Evolutionary conservation across 2,888 invertebrate species (phyloP).

Genomic region (Chloroclystis v-ata): DNA sequence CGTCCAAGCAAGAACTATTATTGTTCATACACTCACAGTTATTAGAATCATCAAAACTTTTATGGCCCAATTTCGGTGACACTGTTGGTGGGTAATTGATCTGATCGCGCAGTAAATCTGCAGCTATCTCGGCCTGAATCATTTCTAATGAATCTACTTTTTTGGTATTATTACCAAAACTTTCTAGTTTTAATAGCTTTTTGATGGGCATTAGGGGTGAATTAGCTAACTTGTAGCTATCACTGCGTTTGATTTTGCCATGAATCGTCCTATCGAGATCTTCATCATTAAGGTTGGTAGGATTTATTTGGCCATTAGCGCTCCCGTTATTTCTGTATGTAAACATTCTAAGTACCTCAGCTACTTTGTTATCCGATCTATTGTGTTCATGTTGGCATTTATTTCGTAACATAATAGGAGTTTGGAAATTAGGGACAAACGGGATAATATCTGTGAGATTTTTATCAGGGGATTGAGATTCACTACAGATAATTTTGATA

Average conservation of each 20-base stretch:
- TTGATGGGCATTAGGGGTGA: conserved; percentile 82
- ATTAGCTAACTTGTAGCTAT: conserved; percentile 91
- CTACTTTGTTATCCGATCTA: conserved; percentile 58
- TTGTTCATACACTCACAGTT: conserved; percentile 53
- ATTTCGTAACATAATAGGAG: conserved; percentile 63
- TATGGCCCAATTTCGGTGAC: conserved; percentile 74
- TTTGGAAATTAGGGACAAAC: conserved; percentile 70
- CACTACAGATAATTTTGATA: conserved; percentile 38
- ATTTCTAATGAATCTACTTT: conserved; percentile 74
- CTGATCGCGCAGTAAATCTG: conserved; percentile 81
- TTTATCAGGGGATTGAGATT: conserved; percentile 41
- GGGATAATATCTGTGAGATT: conserved; percentile 55
- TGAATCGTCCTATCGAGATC: conserved; percentile 46
- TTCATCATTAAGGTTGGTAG: conserved; percentile 34
- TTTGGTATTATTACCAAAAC: conserved; percentile 61
- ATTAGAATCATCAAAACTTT: conserved; percentile 50
- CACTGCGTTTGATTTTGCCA: conserved; percentile 85
- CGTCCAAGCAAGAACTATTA: conserved; percentile 42
- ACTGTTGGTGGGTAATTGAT: conserved; percentile 84
- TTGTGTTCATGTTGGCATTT: conserved; percentile 50
- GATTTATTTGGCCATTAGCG: conserved; percentile 36
- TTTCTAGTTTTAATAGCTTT: conserved; percentile 76
- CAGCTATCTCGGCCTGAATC: conserved; percentile 80
- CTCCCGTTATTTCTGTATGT: conserved; percentile 53
- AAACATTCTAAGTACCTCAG: conserved; percentile 72